These are phyloP conservation scores for Caprella mutica DNA, from an alignment of 2,888 invertebrate species.

Conservation along the genomic window DNA sequence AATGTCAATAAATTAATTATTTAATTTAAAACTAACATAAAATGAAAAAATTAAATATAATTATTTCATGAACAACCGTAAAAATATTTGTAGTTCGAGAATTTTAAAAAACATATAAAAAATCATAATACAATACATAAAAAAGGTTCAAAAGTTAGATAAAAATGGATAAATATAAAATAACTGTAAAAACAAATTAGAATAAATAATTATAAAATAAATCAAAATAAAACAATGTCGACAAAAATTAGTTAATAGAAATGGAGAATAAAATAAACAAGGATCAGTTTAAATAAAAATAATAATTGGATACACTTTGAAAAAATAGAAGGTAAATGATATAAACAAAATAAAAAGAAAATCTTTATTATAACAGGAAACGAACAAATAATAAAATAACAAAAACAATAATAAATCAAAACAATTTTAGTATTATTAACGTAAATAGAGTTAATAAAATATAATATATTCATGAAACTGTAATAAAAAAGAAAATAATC, in stretches of 20 bases:
- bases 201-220: background rate
- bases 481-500: background rate
- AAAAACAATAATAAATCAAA: background rate
- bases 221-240: background rate
- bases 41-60: too few relatives aligned
- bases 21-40: too few relatives aligned
- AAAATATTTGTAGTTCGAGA: background rate
- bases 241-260: background rate
- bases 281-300: background rate
- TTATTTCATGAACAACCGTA: background rate
- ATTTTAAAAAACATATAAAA: background rate
- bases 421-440: background rate
- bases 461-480: background rate
- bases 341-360: background rate
- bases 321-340: background rate
- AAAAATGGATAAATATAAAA: constrained; percentile 1
- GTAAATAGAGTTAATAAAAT: background rate
- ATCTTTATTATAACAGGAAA: background rate
- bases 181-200: background rate
- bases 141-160: background rate
- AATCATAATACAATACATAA: background rate
- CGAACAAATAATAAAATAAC: background rate
- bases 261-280: background rate
- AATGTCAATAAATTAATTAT: too few relatives aligned
- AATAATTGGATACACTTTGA: too few relatives aligned